Conservation (phyloP, 2,113 vertebrate genomes). For the Neogobius melanostomus region DNA sequence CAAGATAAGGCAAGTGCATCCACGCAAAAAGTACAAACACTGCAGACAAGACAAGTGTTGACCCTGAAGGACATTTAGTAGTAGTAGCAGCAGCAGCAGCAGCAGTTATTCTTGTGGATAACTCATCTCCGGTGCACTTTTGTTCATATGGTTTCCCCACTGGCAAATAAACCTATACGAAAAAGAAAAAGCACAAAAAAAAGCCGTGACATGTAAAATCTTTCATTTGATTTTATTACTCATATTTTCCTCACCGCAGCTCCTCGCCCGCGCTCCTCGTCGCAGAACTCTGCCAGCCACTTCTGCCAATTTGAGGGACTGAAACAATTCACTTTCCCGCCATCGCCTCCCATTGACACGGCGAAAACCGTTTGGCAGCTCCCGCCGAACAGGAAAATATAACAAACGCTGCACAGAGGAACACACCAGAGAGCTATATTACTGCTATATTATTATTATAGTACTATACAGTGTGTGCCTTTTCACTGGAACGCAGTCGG, state of each 20-base stretch:
- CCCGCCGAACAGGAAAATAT: slow-evolving; percentile 29
- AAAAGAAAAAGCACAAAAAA: neutral
- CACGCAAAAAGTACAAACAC: slow-evolving; percentile 30
- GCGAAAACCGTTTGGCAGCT: neutral
- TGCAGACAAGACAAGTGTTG: slow-evolving; percentile 18
- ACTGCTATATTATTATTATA: neutral
- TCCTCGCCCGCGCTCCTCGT: slow-evolving; percentile 6
- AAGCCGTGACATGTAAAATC: neutral
- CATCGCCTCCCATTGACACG: neutral
- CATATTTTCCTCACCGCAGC: slow-evolving; percentile 16
- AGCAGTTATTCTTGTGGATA: neutral
- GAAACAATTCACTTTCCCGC: slow-evolving; percentile 14
- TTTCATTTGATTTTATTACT: too few relatives aligned
- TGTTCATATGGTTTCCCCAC: neutral
- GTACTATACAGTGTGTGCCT: slow-evolving; percentile 4
- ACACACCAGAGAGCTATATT: neutral
- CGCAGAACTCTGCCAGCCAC: slow-evolving; percentile 23
- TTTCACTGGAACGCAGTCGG: slow-evolving; percentile 13
- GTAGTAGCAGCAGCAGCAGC: neutral
- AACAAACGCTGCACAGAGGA: slow-evolving; percentile 19
- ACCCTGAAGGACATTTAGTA: fast-evolving
- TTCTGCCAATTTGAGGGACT: neutral
- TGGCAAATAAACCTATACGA: slow-evolving; percentile 29
- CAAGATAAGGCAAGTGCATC: slow-evolving; percentile 25
- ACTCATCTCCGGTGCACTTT: neutral